Evolutionary conservation across 2,113 vertebrate genomes (phyloP).

Genomic region (Phainopepla nitens): DNA sequence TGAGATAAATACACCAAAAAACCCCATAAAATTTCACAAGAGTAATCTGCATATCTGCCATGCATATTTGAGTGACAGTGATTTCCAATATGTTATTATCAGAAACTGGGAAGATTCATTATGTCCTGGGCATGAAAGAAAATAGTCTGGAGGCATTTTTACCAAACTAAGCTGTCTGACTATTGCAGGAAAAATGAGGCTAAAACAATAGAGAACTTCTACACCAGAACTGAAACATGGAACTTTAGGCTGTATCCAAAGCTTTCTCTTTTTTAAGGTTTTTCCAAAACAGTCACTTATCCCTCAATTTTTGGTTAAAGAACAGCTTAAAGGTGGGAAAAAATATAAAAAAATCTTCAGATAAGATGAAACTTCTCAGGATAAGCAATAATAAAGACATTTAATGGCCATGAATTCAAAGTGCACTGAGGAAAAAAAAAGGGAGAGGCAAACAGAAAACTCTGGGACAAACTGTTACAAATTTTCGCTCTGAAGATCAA

Average conservation of each 20-base stretch:
- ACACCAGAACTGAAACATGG: neutral
- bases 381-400: neutral
- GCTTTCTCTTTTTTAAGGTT: neutral
- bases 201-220: neutral
- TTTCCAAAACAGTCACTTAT: neutral
- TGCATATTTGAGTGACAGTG: neutral
- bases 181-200: neutral
- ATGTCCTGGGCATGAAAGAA: neutral
- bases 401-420: neutral
- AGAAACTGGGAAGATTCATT: neutral
- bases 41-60: neutral
- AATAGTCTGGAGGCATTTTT: neutral
- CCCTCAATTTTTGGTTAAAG: neutral
- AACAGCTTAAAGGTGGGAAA: neutral
- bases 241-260: neutral
- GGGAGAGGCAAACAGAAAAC: neutral
- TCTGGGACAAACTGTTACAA: neutral
- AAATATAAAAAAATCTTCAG: neutral
- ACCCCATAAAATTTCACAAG: accelerated
- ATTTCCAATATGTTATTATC: neutral
- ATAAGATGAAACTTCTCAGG: neutral
- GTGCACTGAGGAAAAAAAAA: neutral
- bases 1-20: neutral
- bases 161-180: neutral
- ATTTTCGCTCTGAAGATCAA: conserved; percentile 3